phyloP scores from a whole-genome alignment of 53 echinoderm and acorn worm species.

The Paracentrotus lividus region DNA sequence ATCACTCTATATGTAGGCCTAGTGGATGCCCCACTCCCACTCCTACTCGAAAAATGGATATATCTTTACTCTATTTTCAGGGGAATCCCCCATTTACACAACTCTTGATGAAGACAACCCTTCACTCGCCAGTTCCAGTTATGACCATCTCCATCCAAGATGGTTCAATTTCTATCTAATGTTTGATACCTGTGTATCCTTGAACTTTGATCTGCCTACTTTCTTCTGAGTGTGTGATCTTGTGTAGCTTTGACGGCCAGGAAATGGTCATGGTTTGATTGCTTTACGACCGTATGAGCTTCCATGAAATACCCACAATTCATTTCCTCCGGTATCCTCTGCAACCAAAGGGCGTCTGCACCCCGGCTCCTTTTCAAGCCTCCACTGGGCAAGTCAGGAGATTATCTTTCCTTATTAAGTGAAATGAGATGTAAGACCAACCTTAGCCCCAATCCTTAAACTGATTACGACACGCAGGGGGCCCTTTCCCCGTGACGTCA shows the following conservation, averaged over 20 bases:
- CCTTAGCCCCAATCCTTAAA: conserved; percentile 54
- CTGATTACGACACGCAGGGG: conserved; percentile 58
- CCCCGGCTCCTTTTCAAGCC: conserved; percentile 16
- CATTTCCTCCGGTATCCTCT: not conserved
- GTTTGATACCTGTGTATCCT: too few species aligned
- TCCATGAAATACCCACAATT: not conserved
- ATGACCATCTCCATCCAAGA: too few species aligned
- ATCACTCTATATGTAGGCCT: too few species aligned
- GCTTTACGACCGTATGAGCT: not conserved
- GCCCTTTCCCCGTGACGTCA: conserved; percentile 41
- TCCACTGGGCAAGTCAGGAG: conserved; percentile 18
- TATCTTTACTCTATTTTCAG: too few species aligned
- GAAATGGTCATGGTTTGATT: not conserved
- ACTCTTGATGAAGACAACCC: not conserved
- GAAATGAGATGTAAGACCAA: conserved; percentile 62
- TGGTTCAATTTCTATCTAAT: too few species aligned
- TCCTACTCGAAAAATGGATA: too few species aligned
- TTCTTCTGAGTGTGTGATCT: not conserved
- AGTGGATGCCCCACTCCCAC: too few species aligned
- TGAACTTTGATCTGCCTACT: not conserved
- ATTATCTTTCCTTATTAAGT: conserved; percentile 55
- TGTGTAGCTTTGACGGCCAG: not conserved
- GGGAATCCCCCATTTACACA: too few species aligned
- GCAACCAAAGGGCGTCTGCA: not conserved
- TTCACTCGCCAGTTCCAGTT: not conserved